Percentiles rank a stretch among this genome's conserved stretches.
phyloP scores from a whole-genome alignment of 2,888 invertebrate genomes.

The Ectropis crepuscularia region DNA sequence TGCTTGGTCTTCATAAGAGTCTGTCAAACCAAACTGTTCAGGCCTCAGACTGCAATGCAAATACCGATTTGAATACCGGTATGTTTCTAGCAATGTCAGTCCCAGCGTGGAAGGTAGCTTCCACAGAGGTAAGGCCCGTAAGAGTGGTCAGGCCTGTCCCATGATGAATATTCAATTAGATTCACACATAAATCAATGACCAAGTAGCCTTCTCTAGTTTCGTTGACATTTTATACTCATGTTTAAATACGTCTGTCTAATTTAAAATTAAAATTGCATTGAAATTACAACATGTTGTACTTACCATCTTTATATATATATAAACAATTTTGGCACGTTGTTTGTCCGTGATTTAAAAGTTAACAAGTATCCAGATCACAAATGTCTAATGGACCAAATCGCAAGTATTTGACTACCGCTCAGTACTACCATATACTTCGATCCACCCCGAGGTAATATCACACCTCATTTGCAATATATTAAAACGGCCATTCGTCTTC shows the following conservation, averaged over 20 bases:
- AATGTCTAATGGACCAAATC: too few species aligned
- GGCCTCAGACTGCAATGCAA: too few species aligned
- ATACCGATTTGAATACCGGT: neutral
- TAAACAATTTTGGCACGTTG: too few species aligned
- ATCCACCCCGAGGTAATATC: slow-evolving; percentile 16
- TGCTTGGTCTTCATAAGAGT: too few species aligned
- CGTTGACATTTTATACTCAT: slow-evolving; percentile 9
- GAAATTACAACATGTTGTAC: too few species aligned
- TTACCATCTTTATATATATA: too few species aligned
- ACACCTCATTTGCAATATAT: slow-evolving; percentile 33
- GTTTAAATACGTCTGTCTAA: neutral
- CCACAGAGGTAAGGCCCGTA: slow-evolving; percentile 26
- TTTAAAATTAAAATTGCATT: too few species aligned
- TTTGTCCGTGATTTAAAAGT: too few species aligned
- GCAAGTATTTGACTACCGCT: neutral
- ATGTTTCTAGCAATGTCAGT: neutral
- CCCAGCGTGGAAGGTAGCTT: neutral
- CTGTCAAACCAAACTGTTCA: too few species aligned
- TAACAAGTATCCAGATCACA: too few species aligned
- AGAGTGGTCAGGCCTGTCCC: slow-evolving; percentile 36
- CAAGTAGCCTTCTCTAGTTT: slow-evolving; percentile 31
- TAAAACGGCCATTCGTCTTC: slow-evolving; percentile 35
- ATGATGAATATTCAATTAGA: slow-evolving; percentile 41
- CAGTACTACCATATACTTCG: slow-evolving; percentile 2
- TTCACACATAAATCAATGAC: slow-evolving; percentile 45